These are phyloP conservation scores for Eristalis intricaria DNA, from an alignment of 2,888 invertebrate species.

Conservation along the genomic window DNA sequence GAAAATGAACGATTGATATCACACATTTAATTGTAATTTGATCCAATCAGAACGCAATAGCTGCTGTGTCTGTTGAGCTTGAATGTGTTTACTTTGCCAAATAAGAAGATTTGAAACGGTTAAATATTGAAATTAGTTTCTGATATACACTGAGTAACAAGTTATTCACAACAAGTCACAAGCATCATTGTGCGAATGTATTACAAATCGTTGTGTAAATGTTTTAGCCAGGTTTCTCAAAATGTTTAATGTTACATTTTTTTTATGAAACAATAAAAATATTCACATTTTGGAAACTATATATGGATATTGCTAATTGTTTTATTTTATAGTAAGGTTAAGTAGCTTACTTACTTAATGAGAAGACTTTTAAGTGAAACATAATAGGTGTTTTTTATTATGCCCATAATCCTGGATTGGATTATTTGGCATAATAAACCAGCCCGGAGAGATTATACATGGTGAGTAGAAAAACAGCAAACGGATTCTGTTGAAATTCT, in stretches of 20 bases:
- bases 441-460: too few relatives aligned
- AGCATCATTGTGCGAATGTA: too few relatives aligned
- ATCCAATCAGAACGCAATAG: neutral
- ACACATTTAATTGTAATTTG: slow-evolving; percentile 7
- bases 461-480: too few relatives aligned
- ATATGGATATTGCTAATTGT: neutral
- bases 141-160: neutral
- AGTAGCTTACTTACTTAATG: too few relatives aligned
- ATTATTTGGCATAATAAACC: too few relatives aligned
- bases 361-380: too few relatives aligned
- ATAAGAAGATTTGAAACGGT: neutral
- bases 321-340: too few relatives aligned
- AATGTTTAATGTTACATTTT: neutral
- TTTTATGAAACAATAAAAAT: neutral
- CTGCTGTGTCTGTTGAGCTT: neutral
- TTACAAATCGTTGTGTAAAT: neutral
- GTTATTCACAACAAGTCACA: neutral
- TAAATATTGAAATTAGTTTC: neutral
- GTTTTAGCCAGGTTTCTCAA: neutral
- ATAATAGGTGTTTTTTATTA: too few relatives aligned
- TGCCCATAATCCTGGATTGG: too few relatives aligned
- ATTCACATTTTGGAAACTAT: neutral
- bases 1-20: slow-evolving; percentile 40
- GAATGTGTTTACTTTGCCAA: neutral
- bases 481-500: too few relatives aligned